Evolutionary conservation across 2,113 vertebrate species (phyloP), one percentile per base, ranked within the genome.

Genomic region (Chloropsis cyanopogon): DNA sequence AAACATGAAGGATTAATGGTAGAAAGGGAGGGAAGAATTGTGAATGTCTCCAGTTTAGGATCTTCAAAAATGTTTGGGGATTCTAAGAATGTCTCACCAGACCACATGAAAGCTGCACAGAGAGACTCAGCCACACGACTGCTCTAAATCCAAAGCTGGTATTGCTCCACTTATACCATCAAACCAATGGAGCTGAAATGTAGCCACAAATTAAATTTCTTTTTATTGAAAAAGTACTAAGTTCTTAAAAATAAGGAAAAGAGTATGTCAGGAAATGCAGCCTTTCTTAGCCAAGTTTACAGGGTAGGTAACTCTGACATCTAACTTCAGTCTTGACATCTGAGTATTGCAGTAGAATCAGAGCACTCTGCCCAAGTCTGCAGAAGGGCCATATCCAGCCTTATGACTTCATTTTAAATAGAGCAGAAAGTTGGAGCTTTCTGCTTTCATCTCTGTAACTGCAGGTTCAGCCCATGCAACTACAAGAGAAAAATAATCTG

Each of bases 201-300:
- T 35, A 97, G 96, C 98, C 97, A 97, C 96, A 98, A 98, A 98
- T 98, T 97, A 97, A 97, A 98, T 97, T 98, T 96, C 97, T 96
- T 98, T 98, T 98, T 97, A 98, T 97, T 98, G 95, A 97, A 98
- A 97, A 98, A 98, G 96, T 96, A 97, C 94, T 97, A 97, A 97
- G 93, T 93, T 82, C 89, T 96, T 96, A 84, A 92, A 96, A 96
- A 88, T 83, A 88, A 93, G 89, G 90, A 90, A 93, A 96, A 97
- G 82, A 86, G 49, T 96, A 85, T 64, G 66, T 92, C 96, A 96
- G 95, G 87, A 97, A 97, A 95, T 1, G 6, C 50, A 84, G 87
- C 52, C 57, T 4, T 25, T 90, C 73, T 84, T 85, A 80, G 35
- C 50, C 0, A 12, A 71, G 69, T 91, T 95, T 88, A 86, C 49